phyloP scores from a whole-genome alignment of 2,797 vertebrate genomes.

The Pogoniulus pusillus region DNA sequence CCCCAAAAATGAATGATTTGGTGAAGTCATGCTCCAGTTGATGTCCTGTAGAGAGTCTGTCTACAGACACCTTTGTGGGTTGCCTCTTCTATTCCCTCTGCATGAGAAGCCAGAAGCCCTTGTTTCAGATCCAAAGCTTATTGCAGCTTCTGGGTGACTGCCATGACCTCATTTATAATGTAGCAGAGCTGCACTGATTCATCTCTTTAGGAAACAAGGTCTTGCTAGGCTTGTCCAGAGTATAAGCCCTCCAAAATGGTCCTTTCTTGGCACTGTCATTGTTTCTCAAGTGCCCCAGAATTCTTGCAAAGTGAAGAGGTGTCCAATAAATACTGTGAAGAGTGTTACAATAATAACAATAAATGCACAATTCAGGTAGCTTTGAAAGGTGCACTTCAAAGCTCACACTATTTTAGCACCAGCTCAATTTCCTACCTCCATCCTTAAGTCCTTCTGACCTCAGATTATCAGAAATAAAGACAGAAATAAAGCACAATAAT shows the following conservation, averaged over 20 bases:
- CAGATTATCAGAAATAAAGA: background rate
- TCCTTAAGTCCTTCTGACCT: background rate
- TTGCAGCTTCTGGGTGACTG: slow-evolving; percentile 69
- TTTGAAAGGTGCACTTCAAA: background rate
- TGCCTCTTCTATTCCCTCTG: slow-evolving; percentile 75
- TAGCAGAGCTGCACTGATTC: slow-evolving; percentile 54
- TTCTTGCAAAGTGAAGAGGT: background rate
- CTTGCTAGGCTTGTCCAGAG: slow-evolving; percentile 9
- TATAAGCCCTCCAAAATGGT: background rate
- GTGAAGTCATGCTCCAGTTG: slow-evolving; percentile 36
- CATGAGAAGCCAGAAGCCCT: slow-evolving; percentile 56
- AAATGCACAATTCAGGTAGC: background rate
- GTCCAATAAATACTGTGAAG: background rate
- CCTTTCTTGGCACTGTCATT: background rate
- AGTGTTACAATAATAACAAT: background rate
- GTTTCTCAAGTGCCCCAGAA: background rate
- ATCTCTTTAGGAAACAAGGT: slow-evolving; percentile 66
- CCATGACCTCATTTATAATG: slow-evolving; percentile 50
- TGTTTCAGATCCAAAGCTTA: slow-evolving; percentile 69
- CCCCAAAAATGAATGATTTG: slow-evolving; percentile 55
- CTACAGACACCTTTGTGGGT: slow-evolving; percentile 74
- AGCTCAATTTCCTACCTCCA: background rate
- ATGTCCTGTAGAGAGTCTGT: slow-evolving; percentile 72
- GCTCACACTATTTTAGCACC: background rate
- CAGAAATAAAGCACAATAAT: too few relatives aligned